Evolutionary conservation across 2,888 invertebrate species (phyloP), one percentile per base, ranked within the genome.

Genomic region (Chloromyia formosa): DNA sequence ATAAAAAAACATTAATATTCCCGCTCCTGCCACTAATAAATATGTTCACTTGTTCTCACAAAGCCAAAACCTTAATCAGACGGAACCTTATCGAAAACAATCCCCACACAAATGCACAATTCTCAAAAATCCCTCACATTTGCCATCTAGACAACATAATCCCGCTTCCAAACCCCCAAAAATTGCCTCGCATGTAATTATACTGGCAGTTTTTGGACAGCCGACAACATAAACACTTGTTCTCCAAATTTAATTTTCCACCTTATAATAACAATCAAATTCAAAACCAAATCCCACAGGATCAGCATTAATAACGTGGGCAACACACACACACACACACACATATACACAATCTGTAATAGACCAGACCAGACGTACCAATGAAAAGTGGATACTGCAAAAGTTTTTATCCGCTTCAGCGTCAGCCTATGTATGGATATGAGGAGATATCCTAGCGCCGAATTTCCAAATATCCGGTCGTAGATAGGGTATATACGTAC

Each of bases 211-310:
- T 42, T 42, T 42, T 16, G 54, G 54, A 9, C n/a, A 12, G 5
- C 5, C 10, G 54, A n/a, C 10, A 54, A 5, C n/a, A 12, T n/a
- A 54, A 54, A 54, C 54, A 54, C 10, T 16, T n/a, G 54, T 16
- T n/a, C n/a, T 61, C 27, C 10, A 61, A 61, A 62, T 62, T 35
- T 12, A 62, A 42, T 62, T 62, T 62, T 62, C 62, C 16, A 18
- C 62, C 62, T 35, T 62, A 16, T 40, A 18, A 61, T 22, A 62
- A 62, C 40, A 62, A 62, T 62, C 40, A 62, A 62, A 62, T 40
- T 18, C 62, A 62, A 35, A 62, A 62, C 4, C 35, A 35, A 5
- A 12, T 18, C 42, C 62, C 62, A 40, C 27, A 35, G 40, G 9
- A 40, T 62, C 62, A 40, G 62, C 62, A 62, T 18, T 62, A 62